Conservation (phyloP, 2,113 vertebrate genomes). For the Bos taurus region ARS-UCD2.0 NC_037336.1:95929001-95929500, state of each 20-base stretch:
- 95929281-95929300: neutral
- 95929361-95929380: neutral
- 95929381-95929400: neutral
- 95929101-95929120: neutral
- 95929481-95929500: too few species aligned
- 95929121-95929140: neutral
- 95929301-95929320: neutral
- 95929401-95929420: neutral
- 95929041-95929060: neutral
- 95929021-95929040: neutral
- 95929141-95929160: neutral
- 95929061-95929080: neutral
- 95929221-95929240: neutral
- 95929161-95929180: neutral
- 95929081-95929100: neutral
- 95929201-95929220: neutral
- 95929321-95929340: neutral
- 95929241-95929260: neutral
- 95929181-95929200: neutral
- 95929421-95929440: neutral
- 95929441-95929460: neutral
- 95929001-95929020: neutral
- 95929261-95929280: neutral
- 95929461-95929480: neutral
- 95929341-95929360: neutral